Evolutionary conservation across 2,888 invertebrate genomes (phyloP).

Genomic region (Syritta pipiens): DNA sequence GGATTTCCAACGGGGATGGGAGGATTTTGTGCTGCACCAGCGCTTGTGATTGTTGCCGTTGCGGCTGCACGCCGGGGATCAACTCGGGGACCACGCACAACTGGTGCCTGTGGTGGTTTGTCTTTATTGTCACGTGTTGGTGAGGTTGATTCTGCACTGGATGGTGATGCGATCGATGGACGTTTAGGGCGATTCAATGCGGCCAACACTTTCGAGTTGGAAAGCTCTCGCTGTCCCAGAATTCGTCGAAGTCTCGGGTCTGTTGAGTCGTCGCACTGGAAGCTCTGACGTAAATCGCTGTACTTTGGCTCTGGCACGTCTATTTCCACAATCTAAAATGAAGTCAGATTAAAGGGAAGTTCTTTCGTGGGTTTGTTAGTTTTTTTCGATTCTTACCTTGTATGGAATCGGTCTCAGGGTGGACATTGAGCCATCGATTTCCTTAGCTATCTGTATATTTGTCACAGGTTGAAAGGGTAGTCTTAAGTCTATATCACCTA

Average conservation of each 20-base stretch:
- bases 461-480: slow-evolving; percentile 89
- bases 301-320: slow-evolving; percentile 88
- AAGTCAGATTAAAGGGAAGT: neutral
- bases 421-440: slow-evolving; percentile 90
- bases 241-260: slow-evolving; percentile 87
- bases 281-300: slow-evolving; percentile 85
- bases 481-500: slow-evolving; percentile 87
- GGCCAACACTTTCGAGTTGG: slow-evolving; percentile 66
- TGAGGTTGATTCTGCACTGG: slow-evolving; percentile 56
- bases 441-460: slow-evolving; percentile 91
- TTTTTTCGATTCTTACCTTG: slow-evolving; percentile 81
- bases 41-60: slow-evolving; percentile 20
- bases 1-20: slow-evolving; percentile 57
- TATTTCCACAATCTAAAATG: slow-evolving; percentile 78
- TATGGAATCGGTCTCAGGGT: slow-evolving; percentile 88
- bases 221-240: slow-evolving; percentile 83
- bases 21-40: slow-evolving; percentile 14
- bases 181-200: slow-evolving; percentile 62
- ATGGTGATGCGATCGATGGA: slow-evolving; percentile 59
- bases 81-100: slow-evolving; percentile 70
- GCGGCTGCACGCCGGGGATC: slow-evolving; percentile 77
- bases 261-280: slow-evolving; percentile 84
- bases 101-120: neutral
- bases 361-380: too few species aligned
- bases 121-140: slow-evolving; percentile 52